These are phyloP conservation scores for Druon quercuslanigerum DNA, from an alignment of 1,140 invertebrate genomes.

Conservation along the genomic window DNA sequence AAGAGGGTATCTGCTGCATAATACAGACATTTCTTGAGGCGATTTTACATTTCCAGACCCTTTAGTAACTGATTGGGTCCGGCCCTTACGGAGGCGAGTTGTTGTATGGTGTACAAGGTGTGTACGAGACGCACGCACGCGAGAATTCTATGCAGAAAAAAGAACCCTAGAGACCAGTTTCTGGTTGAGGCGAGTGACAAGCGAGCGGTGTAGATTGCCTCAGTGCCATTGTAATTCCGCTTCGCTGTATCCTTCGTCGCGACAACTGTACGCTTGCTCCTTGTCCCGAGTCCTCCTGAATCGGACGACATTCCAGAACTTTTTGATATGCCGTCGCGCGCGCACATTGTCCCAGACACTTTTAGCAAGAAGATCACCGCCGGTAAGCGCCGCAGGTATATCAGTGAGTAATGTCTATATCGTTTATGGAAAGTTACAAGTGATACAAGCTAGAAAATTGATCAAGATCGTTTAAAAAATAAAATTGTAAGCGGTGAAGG, in stretches of 20 bases:
- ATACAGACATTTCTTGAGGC: slow-evolving; percentile 29
- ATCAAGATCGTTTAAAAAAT: too few relatives aligned
- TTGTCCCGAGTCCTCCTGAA: slow-evolving; percentile 23
- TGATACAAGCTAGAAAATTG: not conserved
- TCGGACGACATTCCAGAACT: slow-evolving; percentile 23
- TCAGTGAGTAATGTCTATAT: slow-evolving; percentile 24
- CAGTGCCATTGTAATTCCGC: slow-evolving; percentile 26
- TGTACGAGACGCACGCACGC: slow-evolving; percentile 18
- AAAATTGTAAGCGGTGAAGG: too few relatives aligned
- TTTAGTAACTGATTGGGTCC: not conserved
- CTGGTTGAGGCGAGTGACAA: slow-evolving; percentile 29
- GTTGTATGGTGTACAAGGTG: slow-evolving; percentile 17
- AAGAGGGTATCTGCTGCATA: slow-evolving; percentile 9
- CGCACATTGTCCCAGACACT: slow-evolving; percentile 21
- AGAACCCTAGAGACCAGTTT: slow-evolving; percentile 31
- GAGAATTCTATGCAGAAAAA: slow-evolving; percentile 29
- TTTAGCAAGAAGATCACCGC: slow-evolving; percentile 18
- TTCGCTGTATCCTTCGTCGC: slow-evolving; percentile 17
- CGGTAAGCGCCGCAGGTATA: not conserved
- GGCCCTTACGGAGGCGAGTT: slow-evolving; percentile 1
- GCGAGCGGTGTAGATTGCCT: slow-evolving; percentile 26
- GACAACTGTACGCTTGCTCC: slow-evolving; percentile 25
- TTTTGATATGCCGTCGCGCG: slow-evolving; percentile 29
- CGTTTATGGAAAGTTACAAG: slow-evolving; percentile 2
- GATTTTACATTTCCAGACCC: slow-evolving; percentile 23